Percentiles rank a stretch among this genome's conserved stretches.
phyloP scores from a whole-genome alignment of 2,888 invertebrate species.

The Pyrochroa serraticornis region DNA sequence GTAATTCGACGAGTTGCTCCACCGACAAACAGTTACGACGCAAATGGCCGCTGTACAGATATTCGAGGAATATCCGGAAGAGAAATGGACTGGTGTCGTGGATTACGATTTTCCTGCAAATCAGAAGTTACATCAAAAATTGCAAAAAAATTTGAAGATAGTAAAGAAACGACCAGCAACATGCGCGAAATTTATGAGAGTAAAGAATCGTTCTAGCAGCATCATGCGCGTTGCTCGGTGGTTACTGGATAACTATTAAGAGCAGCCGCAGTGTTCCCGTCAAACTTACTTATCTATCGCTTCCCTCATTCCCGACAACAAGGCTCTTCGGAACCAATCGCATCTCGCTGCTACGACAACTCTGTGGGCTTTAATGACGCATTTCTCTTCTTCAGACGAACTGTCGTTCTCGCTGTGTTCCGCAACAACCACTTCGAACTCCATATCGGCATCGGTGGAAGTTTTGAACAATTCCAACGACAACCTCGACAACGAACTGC shows the following conservation, averaged over 20 bases:
- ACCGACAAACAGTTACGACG: slow-evolving; percentile 56
- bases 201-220: too few relatives aligned
- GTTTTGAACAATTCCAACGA: slow-evolving; percentile 64
- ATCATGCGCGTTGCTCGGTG: too few relatives aligned
- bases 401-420: slow-evolving; percentile 15
- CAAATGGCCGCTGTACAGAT: slow-evolving; percentile 68
- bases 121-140: neutral
- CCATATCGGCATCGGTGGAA: slow-evolving; percentile 67
- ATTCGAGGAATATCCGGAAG: slow-evolving; percentile 67
- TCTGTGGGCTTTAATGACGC: slow-evolving; percentile 64
- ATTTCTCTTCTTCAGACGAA: slow-evolving; percentile 40
- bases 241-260: too few relatives aligned
- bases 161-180: too few relatives aligned
- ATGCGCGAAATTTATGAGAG: too few relatives aligned
- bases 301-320: slow-evolving; percentile 74
- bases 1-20: slow-evolving; percentile 68
- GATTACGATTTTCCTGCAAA: slow-evolving; percentile 67
- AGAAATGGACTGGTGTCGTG: slow-evolving; percentile 69
- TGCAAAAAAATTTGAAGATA: too few relatives aligned
- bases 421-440: slow-evolving; percentile 63
- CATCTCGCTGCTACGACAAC: slow-evolving; percentile 71
- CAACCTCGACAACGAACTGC: slow-evolving; percentile 64
- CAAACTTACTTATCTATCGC: slow-evolving; percentile 66
- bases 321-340: slow-evolving; percentile 72
- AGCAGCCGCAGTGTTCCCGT: too few relatives aligned